Conservation (phyloP, 2,113 vertebrate species). For the Triplophysa siluroides region DNA sequence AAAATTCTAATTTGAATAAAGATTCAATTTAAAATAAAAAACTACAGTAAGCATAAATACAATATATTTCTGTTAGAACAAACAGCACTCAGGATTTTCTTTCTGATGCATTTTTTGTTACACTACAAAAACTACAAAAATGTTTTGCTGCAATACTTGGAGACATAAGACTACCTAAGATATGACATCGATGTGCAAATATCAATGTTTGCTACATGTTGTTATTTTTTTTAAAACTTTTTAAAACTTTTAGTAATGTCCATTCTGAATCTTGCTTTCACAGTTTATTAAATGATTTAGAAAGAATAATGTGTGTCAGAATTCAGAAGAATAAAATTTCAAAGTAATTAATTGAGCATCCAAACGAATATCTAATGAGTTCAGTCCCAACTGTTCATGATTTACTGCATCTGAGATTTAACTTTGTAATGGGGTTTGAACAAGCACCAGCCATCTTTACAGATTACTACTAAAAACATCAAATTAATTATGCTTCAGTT, state of each 20-base stretch:
- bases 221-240: conserved; percentile 20
- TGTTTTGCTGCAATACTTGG: conserved; percentile 69
- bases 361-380: conserved; percentile 25
- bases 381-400: background rate
- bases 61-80: conserved; percentile 80
- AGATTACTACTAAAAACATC: background rate
- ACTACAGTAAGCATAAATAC: conserved; percentile 25
- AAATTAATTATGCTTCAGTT: background rate
- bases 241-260: conserved; percentile 26
- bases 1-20: conserved; percentile 52
- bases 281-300: conserved; percentile 24
- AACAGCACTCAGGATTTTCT: conserved; percentile 85
- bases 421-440: background rate
- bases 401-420: background rate
- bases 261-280: background rate
- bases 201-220: conserved; percentile 13
- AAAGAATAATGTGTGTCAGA: background rate
- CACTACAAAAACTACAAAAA: conserved; percentile 72
- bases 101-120: conserved; percentile 70
- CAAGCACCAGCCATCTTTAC: background rate
- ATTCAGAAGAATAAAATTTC: background rate
- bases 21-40: too few relatives aligned
- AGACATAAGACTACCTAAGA: conserved; percentile 80
- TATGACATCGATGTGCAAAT: conserved; percentile 78
- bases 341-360: conserved; percentile 1